Conservation (phyloP, 1,140 invertebrate genomes). For the Drosophila punjabiensis region DNA sequence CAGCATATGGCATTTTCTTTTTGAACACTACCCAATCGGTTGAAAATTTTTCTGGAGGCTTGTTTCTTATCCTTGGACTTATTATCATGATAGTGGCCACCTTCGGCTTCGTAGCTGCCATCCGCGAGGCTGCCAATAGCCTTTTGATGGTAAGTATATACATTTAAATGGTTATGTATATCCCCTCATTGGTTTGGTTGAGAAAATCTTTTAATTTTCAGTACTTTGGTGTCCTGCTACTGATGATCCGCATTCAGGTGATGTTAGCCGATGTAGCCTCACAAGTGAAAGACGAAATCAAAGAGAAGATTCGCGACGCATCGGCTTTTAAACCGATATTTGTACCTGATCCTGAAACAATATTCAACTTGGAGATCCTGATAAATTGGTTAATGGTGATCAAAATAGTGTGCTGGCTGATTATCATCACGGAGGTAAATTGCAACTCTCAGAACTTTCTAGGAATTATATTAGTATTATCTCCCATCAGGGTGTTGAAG, state of each 20-base stretch:
- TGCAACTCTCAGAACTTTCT: too few relatives aligned
- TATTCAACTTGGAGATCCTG: background rate
- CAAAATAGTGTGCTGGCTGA: background rate
- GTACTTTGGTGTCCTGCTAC: background rate
- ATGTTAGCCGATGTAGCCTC: background rate
- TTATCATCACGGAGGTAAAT: background rate
- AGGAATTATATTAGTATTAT: background rate
- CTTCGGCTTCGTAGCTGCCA: background rate
- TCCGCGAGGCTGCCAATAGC: background rate
- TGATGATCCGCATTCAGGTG: background rate
- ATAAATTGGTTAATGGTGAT: background rate
- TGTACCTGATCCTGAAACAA: rapidly evolving
- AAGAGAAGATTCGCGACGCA: background rate
- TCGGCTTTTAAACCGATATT: background rate
- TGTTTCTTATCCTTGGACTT: background rate
- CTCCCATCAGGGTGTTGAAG: background rate
- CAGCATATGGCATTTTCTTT: background rate
- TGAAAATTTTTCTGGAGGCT: background rate
- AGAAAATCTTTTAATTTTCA: background rate
- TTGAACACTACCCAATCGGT: background rate
- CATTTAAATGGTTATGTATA: too few relatives aligned
- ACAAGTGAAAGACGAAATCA: background rate
- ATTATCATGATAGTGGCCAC: background rate
- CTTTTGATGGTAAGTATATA: background rate
- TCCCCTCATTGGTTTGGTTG: background rate